Percentiles rank a stretch among this genome's conserved stretches.
Evolutionary conservation across 2,113 vertebrate genomes (phyloP).

Genomic region (Illadopsis cleaveri): DNA sequence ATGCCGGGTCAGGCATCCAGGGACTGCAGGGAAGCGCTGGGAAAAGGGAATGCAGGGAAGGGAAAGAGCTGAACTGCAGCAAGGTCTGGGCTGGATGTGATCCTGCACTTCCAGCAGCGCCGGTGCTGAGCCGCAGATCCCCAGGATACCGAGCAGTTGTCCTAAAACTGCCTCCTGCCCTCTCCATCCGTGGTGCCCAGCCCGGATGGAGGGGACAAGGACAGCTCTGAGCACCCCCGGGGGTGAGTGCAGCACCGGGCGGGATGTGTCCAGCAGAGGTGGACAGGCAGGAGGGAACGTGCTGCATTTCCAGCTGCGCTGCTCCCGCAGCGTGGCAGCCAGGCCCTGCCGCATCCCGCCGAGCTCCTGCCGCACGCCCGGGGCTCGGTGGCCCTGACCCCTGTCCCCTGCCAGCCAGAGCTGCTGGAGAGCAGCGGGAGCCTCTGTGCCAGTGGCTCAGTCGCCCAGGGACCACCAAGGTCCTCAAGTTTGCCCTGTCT

Average conservation of each 20-base stretch:
- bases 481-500: rapidly evolving
- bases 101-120: not conserved
- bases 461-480: rapidly evolving
- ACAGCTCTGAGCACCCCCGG: not conserved
- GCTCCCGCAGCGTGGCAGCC: not conserved
- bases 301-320: not conserved
- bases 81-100: rapidly evolving
- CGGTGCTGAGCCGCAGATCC: not conserved
- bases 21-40: not conserved
- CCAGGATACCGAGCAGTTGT: not conserved
- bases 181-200: rapidly evolving
- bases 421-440: not conserved
- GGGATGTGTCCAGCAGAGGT: not conserved
- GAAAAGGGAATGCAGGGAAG: not conserved
- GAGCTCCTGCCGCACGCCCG: not conserved
- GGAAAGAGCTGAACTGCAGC: not conserved
- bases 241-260: not conserved
- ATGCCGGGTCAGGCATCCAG: not conserved
- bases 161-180: not conserved
- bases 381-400: not conserved
- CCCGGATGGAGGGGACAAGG: rapidly evolving
- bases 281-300: not conserved
- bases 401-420: not conserved
- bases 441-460: not conserved
- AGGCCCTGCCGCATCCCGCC: not conserved